Evolutionary conservation across 2,888 invertebrate species (phyloP), one percentile per base, ranked within the genome.

Genomic region (Heteropelma amictum): DNA sequence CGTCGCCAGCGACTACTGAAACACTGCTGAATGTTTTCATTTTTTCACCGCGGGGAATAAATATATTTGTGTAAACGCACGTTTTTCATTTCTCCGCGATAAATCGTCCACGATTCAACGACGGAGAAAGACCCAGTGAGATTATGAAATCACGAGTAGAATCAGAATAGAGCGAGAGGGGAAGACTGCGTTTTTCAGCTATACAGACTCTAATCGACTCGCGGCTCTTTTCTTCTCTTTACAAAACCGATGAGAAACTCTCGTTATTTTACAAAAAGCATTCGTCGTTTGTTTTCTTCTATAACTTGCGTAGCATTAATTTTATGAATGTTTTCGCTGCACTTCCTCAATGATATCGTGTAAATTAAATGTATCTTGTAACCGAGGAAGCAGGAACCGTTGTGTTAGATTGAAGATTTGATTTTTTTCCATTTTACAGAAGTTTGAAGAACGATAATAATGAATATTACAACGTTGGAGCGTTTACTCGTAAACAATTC

Each of bases 1-100:
- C 54, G 61, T 71, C 56, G 71, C 64, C 71, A 71, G 64, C 64
- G 70, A 70, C 56, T 56, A 40, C 40, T 49, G 70, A 56, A 61
- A 53, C 54, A 63, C 63, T 47, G 49, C 51, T n/a, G n/a, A 8
- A 63, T 23, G 19, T 45, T 63, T 6, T 6, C 21, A n/a, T n/a
- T n/a, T n/a, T n/a, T 19, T 54, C 38, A 12, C 21, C 23, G 35
- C 21, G 38, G 23, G n/a, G n/a, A 14, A 51, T 30, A 30, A 30
- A 26, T 58, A 23, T 58, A 40, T 47, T 30, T 19, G 21, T 47
- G 35, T 47, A 33, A 47, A 47, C 33, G 30, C 3, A 7, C 17
- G 5, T 17, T 45, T 47, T 45, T 26, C 35, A 26, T 14, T 33
- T 23, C 7, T 12, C 21, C 26, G 21, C 35, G 23, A 6, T 19